Conservation (phyloP, 2,888 invertebrate genomes). For the Hypomecis punctinalis region DNA sequence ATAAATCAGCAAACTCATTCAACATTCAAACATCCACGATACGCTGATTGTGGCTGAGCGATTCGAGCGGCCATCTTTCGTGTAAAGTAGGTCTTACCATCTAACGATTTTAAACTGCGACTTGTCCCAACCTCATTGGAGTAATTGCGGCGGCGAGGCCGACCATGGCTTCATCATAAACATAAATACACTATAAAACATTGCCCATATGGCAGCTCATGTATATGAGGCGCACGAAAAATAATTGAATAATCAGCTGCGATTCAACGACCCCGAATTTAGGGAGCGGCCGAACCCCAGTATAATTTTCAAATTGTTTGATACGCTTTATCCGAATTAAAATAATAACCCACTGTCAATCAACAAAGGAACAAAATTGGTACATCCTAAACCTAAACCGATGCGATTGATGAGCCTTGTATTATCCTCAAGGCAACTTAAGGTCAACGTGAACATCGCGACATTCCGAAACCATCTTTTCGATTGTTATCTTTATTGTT, state of each 20-base stretch:
- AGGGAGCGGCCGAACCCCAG: conserved; percentile 29
- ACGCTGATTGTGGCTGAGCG: neutral
- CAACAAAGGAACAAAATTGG: conserved; percentile 16
- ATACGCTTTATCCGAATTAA: conserved; percentile 31
- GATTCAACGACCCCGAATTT: conserved; percentile 37
- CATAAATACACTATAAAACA: conserved; percentile 68
- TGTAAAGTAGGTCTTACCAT: conserved; percentile 44
- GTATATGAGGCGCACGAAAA: conserved; percentile 26
- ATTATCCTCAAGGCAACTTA: conserved; percentile 4
- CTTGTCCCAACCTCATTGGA: conserved; percentile 72
- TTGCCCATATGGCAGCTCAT: conserved; percentile 54
- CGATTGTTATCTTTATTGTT: neutral
- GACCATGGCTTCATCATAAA: conserved; percentile 73
- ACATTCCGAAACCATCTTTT: conserved; percentile 6
- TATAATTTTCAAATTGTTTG: conserved; percentile 29
- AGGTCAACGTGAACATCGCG: conserved; percentile 3
- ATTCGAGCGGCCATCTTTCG: conserved; percentile 10
- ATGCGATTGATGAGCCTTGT: neutral
- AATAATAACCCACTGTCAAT: conserved; percentile 23
- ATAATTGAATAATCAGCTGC: conserved; percentile 36
- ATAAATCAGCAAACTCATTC: conserved; percentile 15
- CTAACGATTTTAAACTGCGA: conserved; percentile 76
- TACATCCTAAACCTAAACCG: conserved; percentile 10
- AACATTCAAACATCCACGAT: conserved; percentile 4
- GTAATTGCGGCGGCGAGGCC: conserved; percentile 74